phyloP scores from a whole-genome alignment of 2,113 vertebrate genomes.

The Corvus cornix region DNA sequence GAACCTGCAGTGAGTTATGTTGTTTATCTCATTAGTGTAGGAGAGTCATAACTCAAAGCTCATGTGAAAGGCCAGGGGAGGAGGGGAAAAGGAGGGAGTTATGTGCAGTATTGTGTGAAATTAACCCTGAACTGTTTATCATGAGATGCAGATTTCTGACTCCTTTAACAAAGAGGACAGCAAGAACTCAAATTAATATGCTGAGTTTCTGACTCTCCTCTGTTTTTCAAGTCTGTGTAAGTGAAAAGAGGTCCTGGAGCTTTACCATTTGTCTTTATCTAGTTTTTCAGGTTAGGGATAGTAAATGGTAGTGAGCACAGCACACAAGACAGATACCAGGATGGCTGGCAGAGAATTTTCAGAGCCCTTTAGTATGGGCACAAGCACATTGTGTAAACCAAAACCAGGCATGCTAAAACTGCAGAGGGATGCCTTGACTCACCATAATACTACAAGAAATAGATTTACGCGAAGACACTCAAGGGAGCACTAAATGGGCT shows the following conservation, averaged over 20 bases:
- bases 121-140: conserved; percentile 66
- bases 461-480: not conserved
- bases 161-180: conserved; percentile 28
- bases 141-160: conserved; percentile 26
- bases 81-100: conserved; percentile 35
- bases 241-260: not conserved
- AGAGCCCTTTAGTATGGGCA: not conserved
- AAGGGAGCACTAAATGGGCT: conserved; percentile 6
- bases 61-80: conserved; percentile 2
- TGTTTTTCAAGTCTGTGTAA: not conserved
- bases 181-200: not conserved
- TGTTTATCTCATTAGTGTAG: conserved; percentile 82
- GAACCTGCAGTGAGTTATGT: conserved; percentile 69
- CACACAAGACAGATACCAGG: not conserved
- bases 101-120: conserved; percentile 68
- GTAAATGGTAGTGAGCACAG: not conserved
- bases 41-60: conserved; percentile 74
- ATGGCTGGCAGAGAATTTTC: not conserved
- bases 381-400: not conserved
- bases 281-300: not conserved
- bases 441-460: not conserved
- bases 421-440: not conserved
- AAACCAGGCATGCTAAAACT: not conserved
- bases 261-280: not conserved
- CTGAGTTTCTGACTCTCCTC: not conserved